These are phyloP conservation scores for Drosophila mimica DNA, from an alignment of 2,888 invertebrate genomes.

Conservation along the genomic window DNA sequence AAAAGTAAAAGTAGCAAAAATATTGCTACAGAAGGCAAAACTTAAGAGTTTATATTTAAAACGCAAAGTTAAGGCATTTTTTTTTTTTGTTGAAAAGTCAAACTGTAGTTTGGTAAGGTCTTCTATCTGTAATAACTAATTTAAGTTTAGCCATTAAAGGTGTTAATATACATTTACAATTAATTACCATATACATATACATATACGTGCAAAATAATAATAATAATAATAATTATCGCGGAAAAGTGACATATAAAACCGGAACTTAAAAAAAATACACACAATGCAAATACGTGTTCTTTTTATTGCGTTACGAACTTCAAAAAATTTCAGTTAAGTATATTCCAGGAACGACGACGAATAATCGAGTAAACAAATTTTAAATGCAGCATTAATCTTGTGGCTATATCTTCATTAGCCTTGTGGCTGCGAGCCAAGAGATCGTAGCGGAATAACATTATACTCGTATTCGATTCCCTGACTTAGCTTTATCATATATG, in stretches of 20 bases:
- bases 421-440: background rate
- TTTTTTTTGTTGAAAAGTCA: slow-evolving; percentile 47
- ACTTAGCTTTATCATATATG: background rate
- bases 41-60: slow-evolving; percentile 18
- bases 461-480: background rate
- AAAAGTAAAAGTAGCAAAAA: background rate
- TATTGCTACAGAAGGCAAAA: background rate
- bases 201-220: slow-evolving; percentile 30
- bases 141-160: slow-evolving; percentile 68
- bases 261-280: slow-evolving; percentile 7
- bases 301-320: background rate
- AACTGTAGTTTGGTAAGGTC: slow-evolving; percentile 60
- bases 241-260: slow-evolving; percentile 44
- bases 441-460: background rate
- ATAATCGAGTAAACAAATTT: background rate
- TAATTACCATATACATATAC: slow-evolving; percentile 20
- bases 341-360: background rate
- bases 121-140: slow-evolving; percentile 58
- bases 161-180: slow-evolving; percentile 49
- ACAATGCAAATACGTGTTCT: background rate
- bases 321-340: background rate
- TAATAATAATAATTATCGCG: slow-evolving; percentile 28
- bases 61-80: slow-evolving; percentile 55
- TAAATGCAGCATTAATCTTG: background rate
- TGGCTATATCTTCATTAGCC: too few relatives aligned